Percentiles rank a stretch among this genome's conserved stretches.
phyloP scores from a whole-genome alignment of 2,797 vertebrate genomes.

The Acanthurus tractus region DNA sequence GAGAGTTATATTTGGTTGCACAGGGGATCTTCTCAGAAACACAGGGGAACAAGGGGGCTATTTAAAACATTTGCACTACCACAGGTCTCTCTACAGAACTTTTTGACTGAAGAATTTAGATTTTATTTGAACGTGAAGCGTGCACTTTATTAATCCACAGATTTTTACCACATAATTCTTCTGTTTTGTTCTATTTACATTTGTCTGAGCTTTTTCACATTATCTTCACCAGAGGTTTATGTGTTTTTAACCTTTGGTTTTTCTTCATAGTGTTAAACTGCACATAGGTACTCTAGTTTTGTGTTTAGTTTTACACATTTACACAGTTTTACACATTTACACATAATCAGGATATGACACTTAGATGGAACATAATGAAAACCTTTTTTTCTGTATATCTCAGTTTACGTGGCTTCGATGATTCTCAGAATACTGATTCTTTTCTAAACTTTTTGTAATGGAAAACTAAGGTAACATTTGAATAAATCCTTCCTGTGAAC shows the following conservation, averaged over 20 bases:
- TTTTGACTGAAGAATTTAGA: not conserved
- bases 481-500: too few relatives aligned
- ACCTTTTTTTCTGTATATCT: too few relatives aligned
- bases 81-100: not conserved
- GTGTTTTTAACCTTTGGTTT: not conserved
- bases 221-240: not conserved
- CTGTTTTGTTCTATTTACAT: not conserved
- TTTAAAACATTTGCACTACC: conserved; percentile 24
- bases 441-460: too few relatives aligned
- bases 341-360: not conserved
- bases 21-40: conserved; percentile 67
- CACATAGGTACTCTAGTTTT: not conserved
- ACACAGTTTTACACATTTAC: too few relatives aligned
- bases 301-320: not conserved
- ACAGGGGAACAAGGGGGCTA: conserved; percentile 52
- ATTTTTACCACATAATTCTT: not conserved
- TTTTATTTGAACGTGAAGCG: not conserved
- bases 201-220: not conserved
- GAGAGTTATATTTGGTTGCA: conserved; percentile 63
- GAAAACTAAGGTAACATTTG: too few relatives aligned
- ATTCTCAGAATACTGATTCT: too few relatives aligned
- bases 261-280: not conserved
- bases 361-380: not conserved
- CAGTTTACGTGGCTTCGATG: too few relatives aligned
- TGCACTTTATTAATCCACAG: not conserved